Base-by-base conservation (phyloP, 2,888 invertebrate genomes). In the Sthenelais limicola region DNA sequence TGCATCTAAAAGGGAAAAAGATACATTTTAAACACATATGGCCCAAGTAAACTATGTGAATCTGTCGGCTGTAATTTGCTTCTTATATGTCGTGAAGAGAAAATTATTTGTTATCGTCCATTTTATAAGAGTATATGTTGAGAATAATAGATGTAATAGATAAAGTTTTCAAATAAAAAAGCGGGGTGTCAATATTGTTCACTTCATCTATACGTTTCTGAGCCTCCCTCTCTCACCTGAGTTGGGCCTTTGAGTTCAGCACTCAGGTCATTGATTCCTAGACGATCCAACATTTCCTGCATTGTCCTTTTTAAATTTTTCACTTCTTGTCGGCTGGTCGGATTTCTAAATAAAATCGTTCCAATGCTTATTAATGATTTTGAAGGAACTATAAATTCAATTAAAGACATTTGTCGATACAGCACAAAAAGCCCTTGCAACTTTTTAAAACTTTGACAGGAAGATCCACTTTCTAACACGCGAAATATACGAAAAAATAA, bases 291-390 rank as follows among this genome's bases (percentile, higher is more conserved):
- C 85, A 88, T 84, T 43, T 82, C 81, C 21, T 82, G 81, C 82
- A 88, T 80, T 0, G 86, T 82, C 56, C 82, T 82, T 80, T 83
- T 84, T 68, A 88, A 79, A 77, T 87, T 84, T 3, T 85, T 70
- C 21, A 88, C 87, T 77, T 88, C 87, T 80, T 75, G 84, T 12
- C 87, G 77, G 73, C 86, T 86, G 1, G 82, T 78, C 28, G 88
- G 88, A 62, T 86, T 86, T 83, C 87, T 87, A 54, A 33, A n/a
- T 35, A 62, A 12, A n/a, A n/a, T n/a, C n/a, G n/a, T n/a, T n/a
- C n/a, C n/a, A n/a, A n/a, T n/a, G n/a, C n/a, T n/a, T n/a, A n/a
- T n/a, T n/a, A n/a, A n/a, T n/a, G n/a, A n/a, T n/a, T n/a, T n/a
- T n/a, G n/a, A n/a, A n/a, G n/a, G n/a, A n/a, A n/a, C n/a, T n/a